Percentiles rank a stretch among this genome's conserved stretches.
Evolutionary conservation across 2,888 invertebrate genomes (phyloP).

Genomic region (Xylophagus ater): DNA sequence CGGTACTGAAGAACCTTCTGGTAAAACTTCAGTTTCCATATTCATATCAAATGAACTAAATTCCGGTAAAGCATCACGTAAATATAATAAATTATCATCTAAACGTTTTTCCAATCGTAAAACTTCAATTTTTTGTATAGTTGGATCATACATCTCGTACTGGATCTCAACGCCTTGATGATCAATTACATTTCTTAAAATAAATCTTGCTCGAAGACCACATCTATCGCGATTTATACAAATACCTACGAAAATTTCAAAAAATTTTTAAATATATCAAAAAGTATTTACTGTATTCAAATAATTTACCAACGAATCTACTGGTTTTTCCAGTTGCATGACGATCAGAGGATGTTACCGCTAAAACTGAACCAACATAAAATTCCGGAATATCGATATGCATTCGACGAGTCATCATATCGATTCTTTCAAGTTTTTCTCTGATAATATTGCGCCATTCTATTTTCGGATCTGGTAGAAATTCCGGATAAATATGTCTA

Average conservation of each 20-base stretch:
- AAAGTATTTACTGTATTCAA: neutral
- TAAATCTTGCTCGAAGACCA: conserved; percentile 77
- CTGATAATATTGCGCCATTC: conserved; percentile 65
- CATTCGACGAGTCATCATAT: conserved; percentile 71
- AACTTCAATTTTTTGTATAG: conserved; percentile 80
- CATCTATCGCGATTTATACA: conserved; percentile 77
- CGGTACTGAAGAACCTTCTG: conserved; percentile 67
- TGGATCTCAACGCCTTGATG: conserved; percentile 60
- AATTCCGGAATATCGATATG: conserved; percentile 91
- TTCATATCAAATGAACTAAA: conserved; percentile 87
- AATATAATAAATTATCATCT: conserved; percentile 78
- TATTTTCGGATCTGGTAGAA: conserved; percentile 76
- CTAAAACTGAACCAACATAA: conserved; percentile 88
- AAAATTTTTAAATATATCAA: neutral
- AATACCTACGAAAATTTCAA: conserved; percentile 46
- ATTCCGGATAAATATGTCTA: conserved; percentile 77
- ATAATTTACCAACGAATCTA: conserved; percentile 42
- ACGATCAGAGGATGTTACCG: conserved; percentile 75
- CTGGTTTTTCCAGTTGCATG: conserved; percentile 75
- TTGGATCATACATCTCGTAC: conserved; percentile 82
- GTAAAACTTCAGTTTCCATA: conserved; percentile 73
- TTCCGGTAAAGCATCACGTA: conserved; percentile 81
- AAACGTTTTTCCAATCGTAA: conserved; percentile 84
- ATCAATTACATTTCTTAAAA: conserved; percentile 86
- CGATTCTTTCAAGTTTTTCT: conserved; percentile 81